Conservation (phyloP, 1,140 invertebrate genomes). For the Potamilus streckersoni region DNA sequence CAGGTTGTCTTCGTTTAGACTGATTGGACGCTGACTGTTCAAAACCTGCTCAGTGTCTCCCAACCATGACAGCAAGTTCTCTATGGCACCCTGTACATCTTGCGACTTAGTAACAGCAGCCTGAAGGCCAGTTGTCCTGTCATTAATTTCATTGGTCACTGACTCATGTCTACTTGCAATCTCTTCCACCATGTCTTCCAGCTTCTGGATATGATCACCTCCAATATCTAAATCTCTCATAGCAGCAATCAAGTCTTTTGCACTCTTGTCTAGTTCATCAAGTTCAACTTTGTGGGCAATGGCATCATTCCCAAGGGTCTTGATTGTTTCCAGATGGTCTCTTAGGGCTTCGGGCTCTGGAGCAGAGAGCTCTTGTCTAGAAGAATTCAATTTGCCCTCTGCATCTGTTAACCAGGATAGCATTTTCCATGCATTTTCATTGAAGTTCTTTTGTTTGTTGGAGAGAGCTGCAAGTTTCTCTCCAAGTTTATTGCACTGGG, state of each 20-base stretch:
- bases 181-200: slow-evolving; percentile 82
- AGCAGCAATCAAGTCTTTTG: slow-evolving; percentile 71
- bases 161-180: slow-evolving; percentile 80
- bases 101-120: slow-evolving; percentile 91
- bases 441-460: slow-evolving; percentile 83
- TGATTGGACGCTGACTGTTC: slow-evolving; percentile 82
- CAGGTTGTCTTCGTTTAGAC: slow-evolving; percentile 87
- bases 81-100: slow-evolving; percentile 92
- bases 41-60: slow-evolving; percentile 83
- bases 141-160: slow-evolving; percentile 72
- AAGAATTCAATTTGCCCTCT: slow-evolving; percentile 80
- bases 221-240: slow-evolving; percentile 82
- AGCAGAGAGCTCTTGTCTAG: slow-evolving; percentile 84
- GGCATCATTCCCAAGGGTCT: slow-evolving; percentile 87
- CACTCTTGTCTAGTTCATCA: slow-evolving; percentile 73
- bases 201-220: slow-evolving; percentile 77
- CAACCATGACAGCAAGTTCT: slow-evolving; percentile 86
- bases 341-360: slow-evolving; percentile 89
- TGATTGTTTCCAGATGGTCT: slow-evolving; percentile 86
- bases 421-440: slow-evolving; percentile 86
- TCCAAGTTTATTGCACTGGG: slow-evolving; percentile 73
- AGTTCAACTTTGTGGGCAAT: slow-evolving; percentile 86
- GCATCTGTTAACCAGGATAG: slow-evolving; percentile 84
- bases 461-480: slow-evolving; percentile 86
- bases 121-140: slow-evolving; percentile 67